Base-by-base conservation (phyloP, 2,888 invertebrate species). In the Odontomyia ornata region DNA sequence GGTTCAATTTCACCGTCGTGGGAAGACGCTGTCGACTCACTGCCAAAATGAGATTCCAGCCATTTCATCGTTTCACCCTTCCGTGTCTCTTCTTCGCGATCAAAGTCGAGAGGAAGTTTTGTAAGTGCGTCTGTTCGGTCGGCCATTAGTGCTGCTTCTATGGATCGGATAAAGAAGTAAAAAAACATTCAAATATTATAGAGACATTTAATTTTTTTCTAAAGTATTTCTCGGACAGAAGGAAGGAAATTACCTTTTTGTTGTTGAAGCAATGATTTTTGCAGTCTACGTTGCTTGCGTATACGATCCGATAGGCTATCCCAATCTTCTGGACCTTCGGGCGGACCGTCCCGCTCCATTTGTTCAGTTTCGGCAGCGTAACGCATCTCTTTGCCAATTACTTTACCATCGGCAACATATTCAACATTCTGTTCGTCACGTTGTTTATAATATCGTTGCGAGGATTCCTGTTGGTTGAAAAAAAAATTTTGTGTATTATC, bases 11-110 rank as follows among this genome's bases (percentile, higher is more conserved):
- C 91, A 60, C 84, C 85, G 9, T 80, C 80, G 9, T 76, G 77
- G 13, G 93, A 93, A 0, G 94, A 94, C 0, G 93, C 93, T 15
- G 92, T 90, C 1, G 94, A 94, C 80, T 95, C 95, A 84, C 94
- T 94, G 72, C 96, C 96, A 84, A 96, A 96, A 85, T 96, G 96
- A 83, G 93, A 93, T 83, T 95, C 95, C 75, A 96, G 89, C 96
- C 96, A 96, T 87, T 95, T 95, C 80, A 94, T 95, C 0, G 95
- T 96, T 88, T 96, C 95, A 80, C 93, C 92, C 86, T 95, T 95
- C 78, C 95, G 90, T 5, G 95, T 95, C 85, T 95, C 94, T 85
- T 96, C 95, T 84, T 96, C 95, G 83, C 94, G 91, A 84, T 95
- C 95, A 82, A 95, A 93, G 86, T 95, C 95, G 79, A 95, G 87